Base-by-base conservation (phyloP, 2,888 invertebrate species). In the Cenopis cana region DNA sequence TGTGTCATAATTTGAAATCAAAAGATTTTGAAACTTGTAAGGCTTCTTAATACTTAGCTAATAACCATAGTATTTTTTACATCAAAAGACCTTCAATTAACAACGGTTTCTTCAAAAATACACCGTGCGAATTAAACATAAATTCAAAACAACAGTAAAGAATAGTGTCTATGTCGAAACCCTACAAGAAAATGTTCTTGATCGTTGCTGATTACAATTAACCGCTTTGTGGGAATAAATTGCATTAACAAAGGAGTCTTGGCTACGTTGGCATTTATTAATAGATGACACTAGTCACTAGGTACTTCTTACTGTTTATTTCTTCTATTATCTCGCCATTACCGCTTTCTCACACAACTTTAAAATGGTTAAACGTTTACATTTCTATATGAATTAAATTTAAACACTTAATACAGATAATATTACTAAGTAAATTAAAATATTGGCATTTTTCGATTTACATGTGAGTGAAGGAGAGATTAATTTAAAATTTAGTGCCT, bases 231-330 rank as follows among this genome's bases (percentile, higher is more conserved):
- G 90, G 87, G 91, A 91, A 91, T 80, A 84, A 82, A 85, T 84
- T 86, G 87, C 85, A 83, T 84, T 84, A 84, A 85, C 84, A 89
- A 90, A 87, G 88, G 85, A 83, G 89, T 90, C 89, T 90, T 89
- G 81, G 78, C 38, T 49, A 52, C 36, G 55, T 33, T 24, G 62
- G 70, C 76, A 79, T 82, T 83, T 82, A 80, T 78, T 81, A 78
- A 77, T 77, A 82, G 82, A 82, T 84, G 84, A 83, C 80, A 86
- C 86, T 8, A 3, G 24, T 24, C 24, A n/a, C n/a, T n/a, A n/a
- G n/a, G n/a, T 86, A 74, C 73, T 57, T 71, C 1, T 57, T 14
- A 49, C 65, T 17, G 62, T 61, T 55, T 55, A 65, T 65, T 65
- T 54, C 41, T 54, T 24, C 11, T 10, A 41, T 65, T 65, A 4